These are phyloP conservation scores for Tachypleus tridentatus DNA, from an alignment of 1,140 invertebrate genomes.

Conservation along the genomic window DNA sequence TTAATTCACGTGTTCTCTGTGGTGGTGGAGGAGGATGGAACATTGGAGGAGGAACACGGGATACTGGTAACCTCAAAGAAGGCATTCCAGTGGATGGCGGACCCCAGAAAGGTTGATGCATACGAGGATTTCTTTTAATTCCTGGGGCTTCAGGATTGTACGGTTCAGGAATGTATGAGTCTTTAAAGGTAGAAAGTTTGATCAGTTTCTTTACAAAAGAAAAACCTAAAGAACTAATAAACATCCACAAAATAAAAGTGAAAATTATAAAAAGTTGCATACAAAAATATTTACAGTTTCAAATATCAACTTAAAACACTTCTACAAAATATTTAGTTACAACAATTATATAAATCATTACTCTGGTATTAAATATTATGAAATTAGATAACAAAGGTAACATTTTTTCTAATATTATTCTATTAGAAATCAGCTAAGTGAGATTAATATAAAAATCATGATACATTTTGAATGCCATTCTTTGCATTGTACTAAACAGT, in stretches of 20 bases:
- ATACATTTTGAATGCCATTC: no score
- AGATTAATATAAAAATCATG: no score
- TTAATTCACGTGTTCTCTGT: conserved; percentile 32
- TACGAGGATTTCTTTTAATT: conserved; percentile 36
- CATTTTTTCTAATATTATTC: no score
- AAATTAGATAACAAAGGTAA: no score
- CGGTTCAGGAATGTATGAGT: conserved; percentile 33
- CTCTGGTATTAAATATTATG: no score
- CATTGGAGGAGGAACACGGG: conserved; percentile 23
- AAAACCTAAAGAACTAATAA: not conserved
- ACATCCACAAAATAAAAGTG: conserved; percentile 7
- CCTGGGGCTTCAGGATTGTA: conserved; percentile 80
- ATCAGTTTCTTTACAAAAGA: not conserved
- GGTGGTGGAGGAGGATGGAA: conserved; percentile 18
- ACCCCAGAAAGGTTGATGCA: conserved; percentile 34
- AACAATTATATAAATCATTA: not conserved
- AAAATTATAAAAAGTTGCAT: conserved; percentile 3
- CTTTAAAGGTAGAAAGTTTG: conserved; percentile 1
- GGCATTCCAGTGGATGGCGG: conserved; percentile 31
- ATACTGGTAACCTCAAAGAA: conserved; percentile 22
- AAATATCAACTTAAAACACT: no score
- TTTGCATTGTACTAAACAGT: no score
- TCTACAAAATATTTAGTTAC: not conserved
- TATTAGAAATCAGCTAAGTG: no score
- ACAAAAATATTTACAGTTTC: conserved; percentile 13